These are phyloP conservation scores for Amphimedon queenslandica DNA, from an alignment of 37 sponge, comb jelly and placozoan genomes.

Conservation along the genomic window DNA sequence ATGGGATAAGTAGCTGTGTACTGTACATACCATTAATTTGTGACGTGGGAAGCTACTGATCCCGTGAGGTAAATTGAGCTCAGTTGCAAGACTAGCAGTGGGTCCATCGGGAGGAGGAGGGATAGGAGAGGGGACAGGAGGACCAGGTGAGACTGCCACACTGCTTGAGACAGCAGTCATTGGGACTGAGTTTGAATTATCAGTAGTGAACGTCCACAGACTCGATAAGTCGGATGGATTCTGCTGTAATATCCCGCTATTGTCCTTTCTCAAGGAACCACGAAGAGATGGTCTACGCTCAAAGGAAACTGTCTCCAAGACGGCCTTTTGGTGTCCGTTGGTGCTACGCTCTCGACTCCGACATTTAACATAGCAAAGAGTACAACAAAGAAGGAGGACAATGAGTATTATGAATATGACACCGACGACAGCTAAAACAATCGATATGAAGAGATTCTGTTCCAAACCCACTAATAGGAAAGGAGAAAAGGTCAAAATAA, in stretches of 20 bases:
- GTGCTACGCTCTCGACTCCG: not conserved
- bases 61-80: not conserved
- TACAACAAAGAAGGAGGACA: not conserved
- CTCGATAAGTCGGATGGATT: not conserved
- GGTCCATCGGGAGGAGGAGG: slow-evolving; percentile 1
- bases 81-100: not conserved
- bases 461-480: slow-evolving; percentile 4
- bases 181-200: not conserved
- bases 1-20: too few relatives aligned
- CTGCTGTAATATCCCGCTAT: slow-evolving; percentile 22
- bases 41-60: not conserved
- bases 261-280: slow-evolving; percentile 33
- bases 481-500: too few relatives aligned
- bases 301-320: not conserved
- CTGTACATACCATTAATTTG: not conserved
- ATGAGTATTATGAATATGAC: not conserved
- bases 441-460: not conserved
- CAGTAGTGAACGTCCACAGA: not conserved
- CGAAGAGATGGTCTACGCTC: not conserved
- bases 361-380: not conserved
- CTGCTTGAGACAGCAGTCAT: not conserved
- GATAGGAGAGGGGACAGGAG: not conserved
- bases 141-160: slow-evolving; percentile 5
- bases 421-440: not conserved
- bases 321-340: not conserved